Base-by-base conservation (phyloP, 2,113 vertebrate species). In the Heptranchias perlo region DNA sequence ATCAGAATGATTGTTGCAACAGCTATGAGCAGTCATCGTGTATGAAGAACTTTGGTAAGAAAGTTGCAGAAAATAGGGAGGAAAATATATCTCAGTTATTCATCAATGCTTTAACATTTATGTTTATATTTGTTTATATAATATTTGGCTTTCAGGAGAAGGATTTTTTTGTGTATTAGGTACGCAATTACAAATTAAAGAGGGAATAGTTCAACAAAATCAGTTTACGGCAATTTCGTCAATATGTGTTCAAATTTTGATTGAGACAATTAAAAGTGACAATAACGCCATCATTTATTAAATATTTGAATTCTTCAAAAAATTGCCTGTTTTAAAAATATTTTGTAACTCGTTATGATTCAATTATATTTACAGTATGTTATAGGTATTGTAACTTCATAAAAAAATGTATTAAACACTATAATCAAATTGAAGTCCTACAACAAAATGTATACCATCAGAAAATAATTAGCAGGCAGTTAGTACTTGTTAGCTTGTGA, bases 391-490 rank as follows among this genome's bases (percentile, higher is more conserved):
- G 54, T 64, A 93, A 18, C 58, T 62, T 21, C 58, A 44, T 39
- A n/a, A 64, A 93, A 93, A 93, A 61, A 10, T 23, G 5, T 39
- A n/a, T 62, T 93, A 93, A 39, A n/a, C 13, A 23, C n/a, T 92
- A n/a, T 92, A 62, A n/a, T 93, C 58, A 39, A n/a, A n/a, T n/a
- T n/a, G n/a, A n/a, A 58, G 52, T 62, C 54, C 18, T 39, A 93
- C 58, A 39, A 21, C 35, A 93, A 93, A 93, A 93, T 62, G 14
- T 92, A 39, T 62, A 62, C 35, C 35, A 92, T 93, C 89, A 39
- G 31, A 62, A 93, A 93, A 39, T 61, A 93, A 93, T 93, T 93
- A 93, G 89, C 21, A 93, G n/a, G 89, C 89, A 21, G 58, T 49
- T 28, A 49, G 47, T 49, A 58, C 49, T 89, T 67, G 64, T 95